Percentiles rank a stretch among this genome's conserved stretches.
phyloP scores from a whole-genome alignment of 2,113 vertebrate genomes.

The Bubo blakistoni region DNA sequence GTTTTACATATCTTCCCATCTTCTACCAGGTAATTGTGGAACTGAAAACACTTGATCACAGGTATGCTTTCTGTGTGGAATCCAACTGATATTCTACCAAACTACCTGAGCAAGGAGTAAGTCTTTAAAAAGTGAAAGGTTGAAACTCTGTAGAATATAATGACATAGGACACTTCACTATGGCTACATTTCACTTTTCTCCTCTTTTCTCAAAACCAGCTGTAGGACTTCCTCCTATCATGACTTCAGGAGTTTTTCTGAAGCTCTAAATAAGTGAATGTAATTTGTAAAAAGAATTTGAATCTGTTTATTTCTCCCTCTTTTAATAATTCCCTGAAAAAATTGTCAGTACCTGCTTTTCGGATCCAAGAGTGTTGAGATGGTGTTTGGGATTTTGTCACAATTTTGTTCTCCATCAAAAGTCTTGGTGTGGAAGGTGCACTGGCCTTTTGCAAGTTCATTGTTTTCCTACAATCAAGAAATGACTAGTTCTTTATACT shows the following conservation, averaged over 20 bases:
- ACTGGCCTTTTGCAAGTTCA: not conserved
- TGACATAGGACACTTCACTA: not conserved
- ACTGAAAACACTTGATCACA: not conserved
- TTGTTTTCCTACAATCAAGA: not conserved
- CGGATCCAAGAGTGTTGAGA: not conserved
- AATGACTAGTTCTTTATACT: not conserved
- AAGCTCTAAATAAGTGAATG: not conserved
- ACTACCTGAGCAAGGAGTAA: not conserved
- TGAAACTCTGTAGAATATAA: not conserved
- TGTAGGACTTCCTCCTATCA: not conserved
- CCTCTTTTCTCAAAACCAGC: not conserved
- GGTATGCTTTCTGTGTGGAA: not conserved
- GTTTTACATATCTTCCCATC: not conserved
- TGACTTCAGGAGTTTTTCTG: not conserved
- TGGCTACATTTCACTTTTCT: not conserved
- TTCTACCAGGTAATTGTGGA: not conserved
- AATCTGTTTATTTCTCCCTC: not conserved
- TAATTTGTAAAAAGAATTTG: not conserved
- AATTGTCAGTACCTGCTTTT: not conserved
- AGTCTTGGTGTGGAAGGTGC: rapidly evolving
- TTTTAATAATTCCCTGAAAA: not conserved
- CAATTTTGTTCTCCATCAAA: not conserved
- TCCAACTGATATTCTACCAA: not conserved
- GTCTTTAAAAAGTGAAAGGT: not conserved
- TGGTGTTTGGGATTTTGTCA: not conserved